Evolutionary conservation across 2,113 vertebrate species (phyloP), one percentile per base, ranked within the genome.

Genomic region (Natator depressus): DNA sequence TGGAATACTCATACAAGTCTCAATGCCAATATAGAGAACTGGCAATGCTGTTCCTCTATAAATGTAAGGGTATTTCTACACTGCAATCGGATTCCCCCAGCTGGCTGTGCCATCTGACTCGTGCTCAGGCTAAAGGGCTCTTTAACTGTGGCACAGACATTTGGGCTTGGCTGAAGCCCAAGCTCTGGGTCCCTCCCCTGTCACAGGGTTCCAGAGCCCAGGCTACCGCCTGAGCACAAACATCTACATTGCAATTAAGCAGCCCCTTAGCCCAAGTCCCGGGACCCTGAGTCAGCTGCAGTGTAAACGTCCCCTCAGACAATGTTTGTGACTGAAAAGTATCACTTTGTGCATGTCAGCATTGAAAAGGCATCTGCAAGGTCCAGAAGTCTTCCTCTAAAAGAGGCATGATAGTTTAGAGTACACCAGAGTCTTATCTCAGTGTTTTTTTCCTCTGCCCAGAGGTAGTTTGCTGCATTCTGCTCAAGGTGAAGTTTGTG

Each of bases 341-440:
- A n/a, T n/a, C 16, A 10, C 38, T n/a, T 42, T 76, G 38, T 76
- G 10, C 72, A 46, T 46, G 38, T 38, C 5, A 76, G 38, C 38
- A 76, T 38, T 8, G 42, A 17, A 72, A 72, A 87, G 38, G 7
- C 46, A 89, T 42, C 75, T 90, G 79, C 53, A 84, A 22, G 29
- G 84, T 47, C 17, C 75, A 50, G 4, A 9, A 80, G 29, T n/a
- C 72, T 57, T 24, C 35, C 6, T 76, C 24, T 5, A 49, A 25
- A 12, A 84, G 47, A 38, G 72, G 81, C 62, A 53, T 0, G 2
- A 46, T 5, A 87, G 50, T n/a, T 81, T 19, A 14, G 0, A 0
- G 2, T 57, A 38, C 78, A 82, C 2, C 54, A 46, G 16, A 57
- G 22, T 3, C 82, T 20, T 16, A 19, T 50, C 53, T 50, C 55